A percentile compares a stretch with the other conserved stretches of the same genome.
Evolutionary conservation across 2,888 invertebrate species (phyloP).

Genomic region (Physocephala rufipes): DNA sequence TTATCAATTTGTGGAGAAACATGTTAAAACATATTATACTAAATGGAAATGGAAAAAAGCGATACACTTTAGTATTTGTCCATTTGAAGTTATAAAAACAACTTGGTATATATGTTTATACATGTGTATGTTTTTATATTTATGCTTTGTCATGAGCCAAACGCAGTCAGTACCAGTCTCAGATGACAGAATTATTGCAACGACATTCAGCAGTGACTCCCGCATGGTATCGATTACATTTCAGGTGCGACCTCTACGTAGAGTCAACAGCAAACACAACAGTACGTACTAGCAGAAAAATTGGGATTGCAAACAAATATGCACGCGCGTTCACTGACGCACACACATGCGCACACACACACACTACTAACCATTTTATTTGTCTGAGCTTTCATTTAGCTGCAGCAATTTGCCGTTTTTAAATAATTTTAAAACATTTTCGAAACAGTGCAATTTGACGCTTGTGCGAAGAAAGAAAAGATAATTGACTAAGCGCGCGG

Average conservation of each 20-base stretch:
- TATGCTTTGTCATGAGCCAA: not conserved
- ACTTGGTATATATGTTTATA: too few species aligned
- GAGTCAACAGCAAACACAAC: conserved; percentile 21
- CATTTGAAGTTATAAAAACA: too few species aligned
- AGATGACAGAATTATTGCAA: conserved; percentile 33
- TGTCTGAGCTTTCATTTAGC: conserved; percentile 16
- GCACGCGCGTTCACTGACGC: not conserved
- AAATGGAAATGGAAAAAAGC: too few species aligned
- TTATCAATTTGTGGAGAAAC: too few species aligned
- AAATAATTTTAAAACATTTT: not conserved
- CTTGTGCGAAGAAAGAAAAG: not conserved
- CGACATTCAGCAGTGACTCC: conserved; percentile 26
- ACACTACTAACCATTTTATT: not conserved
- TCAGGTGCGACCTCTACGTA: conserved; percentile 58
- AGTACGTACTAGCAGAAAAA: not conserved
- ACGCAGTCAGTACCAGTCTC: conserved; percentile 6
- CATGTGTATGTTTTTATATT: too few species aligned
- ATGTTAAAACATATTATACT: too few species aligned
- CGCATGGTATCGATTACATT: conserved; percentile 53
- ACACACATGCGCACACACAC: too few species aligned
- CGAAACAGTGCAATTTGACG: not conserved
- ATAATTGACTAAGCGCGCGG: not conserved
- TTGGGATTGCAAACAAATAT: not conserved
- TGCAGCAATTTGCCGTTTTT: not conserved
- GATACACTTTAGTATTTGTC: too few species aligned